Conservation (phyloP, 2,797 vertebrate species). For the Syngnathus acus region DNA sequence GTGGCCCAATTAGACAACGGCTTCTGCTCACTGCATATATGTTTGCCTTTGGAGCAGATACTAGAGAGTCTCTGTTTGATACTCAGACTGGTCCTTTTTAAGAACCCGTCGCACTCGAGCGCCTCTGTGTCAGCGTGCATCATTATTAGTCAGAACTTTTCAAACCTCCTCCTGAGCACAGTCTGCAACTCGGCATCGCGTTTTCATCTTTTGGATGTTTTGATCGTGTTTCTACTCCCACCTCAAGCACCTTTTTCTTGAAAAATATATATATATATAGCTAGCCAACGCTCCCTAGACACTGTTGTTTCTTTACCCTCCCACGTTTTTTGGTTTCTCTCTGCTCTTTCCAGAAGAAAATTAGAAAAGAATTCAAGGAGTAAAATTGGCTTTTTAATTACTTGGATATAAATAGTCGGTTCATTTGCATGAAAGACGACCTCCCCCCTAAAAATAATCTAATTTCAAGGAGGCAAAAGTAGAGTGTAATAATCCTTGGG, state of each 20-base stretch:
- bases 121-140: constrained; percentile 19
- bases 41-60: constrained; percentile 11
- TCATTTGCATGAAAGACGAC: no score
- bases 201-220: constrained; percentile 19
- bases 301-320: constrained; percentile 18
- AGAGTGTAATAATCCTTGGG: neutral
- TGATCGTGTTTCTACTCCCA: constrained; percentile 21
- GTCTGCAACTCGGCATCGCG: neutral
- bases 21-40: constrained; percentile 35
- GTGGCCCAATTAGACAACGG: constrained; percentile 55
- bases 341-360: constrained; percentile 15
- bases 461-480: no score
- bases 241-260: neutral
- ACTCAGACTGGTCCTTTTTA: constrained; percentile 10
- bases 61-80: constrained; percentile 35
- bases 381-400: no score
- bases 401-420: no score
- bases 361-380: neutral
- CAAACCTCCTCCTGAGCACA: constrained; percentile 6
- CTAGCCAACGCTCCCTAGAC: constrained; percentile 14
- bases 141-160: constrained; percentile 20
- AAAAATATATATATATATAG: constrained; percentile 11
- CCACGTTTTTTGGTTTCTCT: constrained; percentile 11
- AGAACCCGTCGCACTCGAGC: constrained; percentile 9
- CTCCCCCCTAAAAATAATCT: no score